Conservation (phyloP, 2,888 invertebrate genomes). For the Ochropacha duplaris region DNA sequence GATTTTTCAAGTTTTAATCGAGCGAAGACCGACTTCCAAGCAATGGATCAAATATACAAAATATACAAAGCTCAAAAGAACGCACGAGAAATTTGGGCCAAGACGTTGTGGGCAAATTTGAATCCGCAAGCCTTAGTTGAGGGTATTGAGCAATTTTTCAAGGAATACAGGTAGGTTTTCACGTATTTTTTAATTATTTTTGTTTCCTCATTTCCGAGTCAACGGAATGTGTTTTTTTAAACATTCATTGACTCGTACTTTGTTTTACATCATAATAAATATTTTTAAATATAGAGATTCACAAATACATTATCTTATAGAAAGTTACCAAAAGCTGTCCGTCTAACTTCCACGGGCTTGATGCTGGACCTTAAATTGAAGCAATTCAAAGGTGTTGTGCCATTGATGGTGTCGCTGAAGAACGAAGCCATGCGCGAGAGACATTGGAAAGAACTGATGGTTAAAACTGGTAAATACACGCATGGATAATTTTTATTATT, state of each 20-base stretch:
- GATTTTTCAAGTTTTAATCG: slow-evolving; percentile 90
- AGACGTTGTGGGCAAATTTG: slow-evolving; percentile 93
- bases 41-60: slow-evolving; percentile 88
- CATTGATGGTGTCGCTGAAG: slow-evolving; percentile 94
- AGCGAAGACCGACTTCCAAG: slow-evolving; percentile 84
- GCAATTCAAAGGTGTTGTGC: slow-evolving; percentile 93
- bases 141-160: slow-evolving; percentile 93
- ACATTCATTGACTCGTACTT: no score
- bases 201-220: no score
- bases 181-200: no score
- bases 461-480: slow-evolving; percentile 85
- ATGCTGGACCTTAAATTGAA: slow-evolving; percentile 92
- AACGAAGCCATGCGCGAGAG: slow-evolving; percentile 94
- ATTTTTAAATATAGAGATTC: no score
- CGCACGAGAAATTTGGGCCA: slow-evolving; percentile 91
- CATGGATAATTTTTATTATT: background rate
- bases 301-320: slow-evolving; percentile 44
- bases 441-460: slow-evolving; percentile 95
- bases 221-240: no score
- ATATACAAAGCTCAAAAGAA: slow-evolving; percentile 90
- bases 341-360: slow-evolving; percentile 84
- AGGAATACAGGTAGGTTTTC: slow-evolving; percentile 83
- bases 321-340: slow-evolving; percentile 86
- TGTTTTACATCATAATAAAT: no score
- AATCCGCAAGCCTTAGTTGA: slow-evolving; percentile 92